A percentile compares a stretch with the other conserved stretches of the same genome.
phyloP scores from a whole-genome alignment of 2,888 invertebrate genomes.

The Cantharis flavilabris region DNA sequence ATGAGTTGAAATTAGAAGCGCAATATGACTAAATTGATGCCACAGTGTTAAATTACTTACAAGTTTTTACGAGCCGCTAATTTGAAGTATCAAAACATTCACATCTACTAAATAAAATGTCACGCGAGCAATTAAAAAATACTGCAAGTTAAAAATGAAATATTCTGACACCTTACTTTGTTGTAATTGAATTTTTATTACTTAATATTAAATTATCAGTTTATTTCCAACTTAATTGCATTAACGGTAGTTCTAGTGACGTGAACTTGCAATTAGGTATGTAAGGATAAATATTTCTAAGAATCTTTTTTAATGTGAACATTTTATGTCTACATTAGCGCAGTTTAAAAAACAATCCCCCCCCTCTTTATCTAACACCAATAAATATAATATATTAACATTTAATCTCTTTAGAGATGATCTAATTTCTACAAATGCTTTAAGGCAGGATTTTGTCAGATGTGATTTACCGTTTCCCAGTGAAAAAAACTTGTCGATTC shows the following conservation, averaged over 20 bases:
- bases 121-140: neutral
- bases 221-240: neutral
- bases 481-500: too few species aligned
- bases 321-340: neutral
- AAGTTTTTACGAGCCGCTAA: neutral
- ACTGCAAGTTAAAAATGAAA: neutral
- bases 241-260: neutral
- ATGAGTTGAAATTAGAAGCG: neutral
- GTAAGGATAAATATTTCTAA: neutral
- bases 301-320: neutral
- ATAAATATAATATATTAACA: too few species aligned
- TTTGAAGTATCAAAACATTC: neutral
- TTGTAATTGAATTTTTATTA: neutral
- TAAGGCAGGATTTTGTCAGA: too few species aligned
- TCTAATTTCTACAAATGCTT: too few species aligned
- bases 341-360: neutral
- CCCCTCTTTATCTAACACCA: too few species aligned
- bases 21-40: neutral
- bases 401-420: too few species aligned
- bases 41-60: neutral
- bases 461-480: too few species aligned
- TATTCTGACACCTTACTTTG: neutral
- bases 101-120: neutral
- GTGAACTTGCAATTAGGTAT: neutral
- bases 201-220: neutral